A percentile compares a stretch with the other conserved stretches of the same genome.
phyloP scores from a whole-genome alignment of 1,140 invertebrate genomes.

The Drosophila littoralis region DNA sequence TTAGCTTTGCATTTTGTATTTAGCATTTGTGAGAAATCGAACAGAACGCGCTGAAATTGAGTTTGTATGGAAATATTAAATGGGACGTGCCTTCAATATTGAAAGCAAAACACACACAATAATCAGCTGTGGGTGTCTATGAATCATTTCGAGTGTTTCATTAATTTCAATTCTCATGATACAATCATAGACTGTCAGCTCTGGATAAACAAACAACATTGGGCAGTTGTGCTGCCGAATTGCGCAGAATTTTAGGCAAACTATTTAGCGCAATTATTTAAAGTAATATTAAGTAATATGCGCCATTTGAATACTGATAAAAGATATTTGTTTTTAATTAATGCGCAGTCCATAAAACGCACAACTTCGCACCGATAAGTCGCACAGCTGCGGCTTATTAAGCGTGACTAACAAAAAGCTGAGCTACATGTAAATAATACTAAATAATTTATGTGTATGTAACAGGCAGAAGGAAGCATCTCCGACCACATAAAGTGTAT shows the following conservation, averaged over 20 bases:
- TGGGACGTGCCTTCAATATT: slow-evolving; percentile 61
- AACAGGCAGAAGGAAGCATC: too few relatives aligned
- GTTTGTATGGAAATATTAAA: slow-evolving; percentile 31
- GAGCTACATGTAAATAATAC: not conserved
- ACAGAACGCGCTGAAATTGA: slow-evolving; percentile 41
- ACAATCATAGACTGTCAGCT: not conserved
- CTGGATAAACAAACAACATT: not conserved
- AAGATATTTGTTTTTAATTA: slow-evolving; percentile 10
- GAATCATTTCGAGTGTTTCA: slow-evolving; percentile 43
- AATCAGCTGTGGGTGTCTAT: slow-evolving; percentile 28
- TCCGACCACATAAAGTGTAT: too few relatives aligned
- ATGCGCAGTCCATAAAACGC: slow-evolving; percentile 6
- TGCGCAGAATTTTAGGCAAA: not conserved
- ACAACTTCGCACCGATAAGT: slow-evolving; percentile 1
- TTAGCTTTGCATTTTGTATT: slow-evolving; percentile 26
- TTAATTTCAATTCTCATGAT: slow-evolving; percentile 8
- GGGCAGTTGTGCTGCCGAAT: not conserved
- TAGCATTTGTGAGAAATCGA: slow-evolving; percentile 52
- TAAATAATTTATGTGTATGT: too few relatives aligned
- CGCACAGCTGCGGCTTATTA: not conserved
- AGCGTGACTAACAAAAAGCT: not conserved
- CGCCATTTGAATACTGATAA: slow-evolving; percentile 20
- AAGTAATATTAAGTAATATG: slow-evolving; percentile 6
- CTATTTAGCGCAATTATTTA: slow-evolving; percentile 11
- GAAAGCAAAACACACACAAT: slow-evolving; percentile 36